Conservation (phyloP, 1,140 invertebrate genomes). For the Platyscapa corneri region DNA sequence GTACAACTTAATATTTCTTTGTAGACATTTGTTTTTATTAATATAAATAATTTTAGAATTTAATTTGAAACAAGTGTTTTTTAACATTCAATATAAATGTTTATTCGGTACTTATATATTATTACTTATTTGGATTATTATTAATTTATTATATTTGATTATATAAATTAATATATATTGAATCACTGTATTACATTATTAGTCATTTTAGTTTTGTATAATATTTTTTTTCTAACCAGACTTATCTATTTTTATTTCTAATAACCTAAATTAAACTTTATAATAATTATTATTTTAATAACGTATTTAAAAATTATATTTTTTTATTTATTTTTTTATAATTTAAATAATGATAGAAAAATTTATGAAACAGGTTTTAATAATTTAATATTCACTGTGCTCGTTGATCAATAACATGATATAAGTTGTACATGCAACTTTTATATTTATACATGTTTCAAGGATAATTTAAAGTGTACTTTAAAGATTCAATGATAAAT, state of each 20-base stretch:
- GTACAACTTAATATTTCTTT: neutral
- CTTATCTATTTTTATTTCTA: neutral
- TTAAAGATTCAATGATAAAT: neutral
- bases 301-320: neutral
- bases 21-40: neutral
- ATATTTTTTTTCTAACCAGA: neutral
- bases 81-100: neutral
- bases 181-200: slow-evolving; percentile 21
- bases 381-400: neutral
- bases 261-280: neutral
- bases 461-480: neutral
- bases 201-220: neutral
- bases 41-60: neutral
- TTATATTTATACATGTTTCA: neutral
- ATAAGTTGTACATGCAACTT: neutral
- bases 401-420: neutral
- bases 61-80: neutral
- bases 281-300: neutral
- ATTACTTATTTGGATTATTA: neutral
- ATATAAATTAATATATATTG: neutral
- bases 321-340: neutral
- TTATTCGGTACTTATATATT: neutral
- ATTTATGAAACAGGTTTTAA: slow-evolving; percentile 14
- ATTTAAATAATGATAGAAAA: neutral
- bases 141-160: neutral